These are phyloP conservation scores for Pseudorasbora parva DNA, from an alignment of 2,113 vertebrate genomes.

Conservation along the genomic window DNA sequence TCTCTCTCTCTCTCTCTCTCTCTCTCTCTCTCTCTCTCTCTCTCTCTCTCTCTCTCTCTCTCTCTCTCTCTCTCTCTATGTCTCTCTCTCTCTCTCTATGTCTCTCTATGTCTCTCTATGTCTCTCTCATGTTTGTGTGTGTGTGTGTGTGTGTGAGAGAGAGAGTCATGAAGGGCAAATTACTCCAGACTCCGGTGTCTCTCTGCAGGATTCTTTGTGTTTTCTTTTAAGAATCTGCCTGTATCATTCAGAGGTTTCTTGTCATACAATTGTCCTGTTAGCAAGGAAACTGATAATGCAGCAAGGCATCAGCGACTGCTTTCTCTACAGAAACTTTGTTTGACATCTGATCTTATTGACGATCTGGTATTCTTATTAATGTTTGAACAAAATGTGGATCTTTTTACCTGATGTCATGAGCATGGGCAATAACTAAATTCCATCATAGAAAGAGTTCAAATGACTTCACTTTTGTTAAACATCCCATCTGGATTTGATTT, in stretches of 20 bases:
- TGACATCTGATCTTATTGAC: neutral
- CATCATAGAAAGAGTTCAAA: neutral
- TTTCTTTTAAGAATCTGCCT: neutral
- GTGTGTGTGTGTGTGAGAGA: neutral
- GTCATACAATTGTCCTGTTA: neutral
- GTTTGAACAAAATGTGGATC: neutral
- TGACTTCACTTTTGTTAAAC: neutral
- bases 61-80: no score
- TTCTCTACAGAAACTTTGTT: neutral
- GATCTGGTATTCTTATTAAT: neutral
- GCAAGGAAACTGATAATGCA: neutral
- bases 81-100: no score
- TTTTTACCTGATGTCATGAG: neutral
- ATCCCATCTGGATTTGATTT: neutral
- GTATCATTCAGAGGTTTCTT: neutral
- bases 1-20: no score
- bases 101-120: no score
- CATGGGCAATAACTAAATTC: neutral
- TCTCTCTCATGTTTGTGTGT: no score
- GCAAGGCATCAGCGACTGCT: neutral
- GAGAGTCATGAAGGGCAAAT: conserved; percentile 21
- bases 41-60: no score
- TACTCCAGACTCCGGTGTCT: neutral
- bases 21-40: no score
- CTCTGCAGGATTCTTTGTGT: neutral